A percentile compares a stretch with the other conserved stretches of the same genome.
phyloP scores from a whole-genome alignment of 2,113 vertebrate species.

The Candoia aspera region DNA sequence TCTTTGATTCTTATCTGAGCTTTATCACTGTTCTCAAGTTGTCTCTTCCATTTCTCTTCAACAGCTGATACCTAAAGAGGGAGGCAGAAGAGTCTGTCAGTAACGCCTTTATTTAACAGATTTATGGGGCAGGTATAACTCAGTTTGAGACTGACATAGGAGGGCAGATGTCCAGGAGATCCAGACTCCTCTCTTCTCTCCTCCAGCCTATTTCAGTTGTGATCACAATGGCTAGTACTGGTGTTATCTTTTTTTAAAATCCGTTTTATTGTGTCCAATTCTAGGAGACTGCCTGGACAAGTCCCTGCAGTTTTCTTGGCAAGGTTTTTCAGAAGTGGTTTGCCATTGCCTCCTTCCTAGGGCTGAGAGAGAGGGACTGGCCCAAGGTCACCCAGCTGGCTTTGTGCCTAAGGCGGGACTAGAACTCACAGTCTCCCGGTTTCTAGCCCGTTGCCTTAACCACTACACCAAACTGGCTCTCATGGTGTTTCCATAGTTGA shows the following conservation, averaged over 20 bases:
- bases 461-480: too few relatives aligned
- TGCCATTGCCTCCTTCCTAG: too few relatives aligned
- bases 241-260: too few relatives aligned
- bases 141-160: not conserved
- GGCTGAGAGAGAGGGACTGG: too few relatives aligned
- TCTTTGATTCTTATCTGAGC: slow-evolving; percentile 66
- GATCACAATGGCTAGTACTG: not conserved
- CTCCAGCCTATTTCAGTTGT: not conserved
- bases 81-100: slow-evolving; percentile 4
- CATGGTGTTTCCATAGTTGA: not conserved
- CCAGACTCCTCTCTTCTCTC: not conserved
- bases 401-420: too few relatives aligned
- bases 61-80: slow-evolving; percentile 70
- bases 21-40: slow-evolving; percentile 67
- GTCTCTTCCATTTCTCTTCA: slow-evolving; percentile 81
- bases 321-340: too few relatives aligned
- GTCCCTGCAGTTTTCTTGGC: too few relatives aligned
- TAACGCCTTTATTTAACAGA: not conserved
- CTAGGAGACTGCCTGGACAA: too few relatives aligned
- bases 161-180: not conserved
- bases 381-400: too few relatives aligned
- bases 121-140: not conserved
- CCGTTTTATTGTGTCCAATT: too few relatives aligned
- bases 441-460: too few relatives aligned
- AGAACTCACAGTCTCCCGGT: too few relatives aligned